Conservation (phyloP, 2,888 invertebrate genomes). For the Drosophila affinis region DNA sequence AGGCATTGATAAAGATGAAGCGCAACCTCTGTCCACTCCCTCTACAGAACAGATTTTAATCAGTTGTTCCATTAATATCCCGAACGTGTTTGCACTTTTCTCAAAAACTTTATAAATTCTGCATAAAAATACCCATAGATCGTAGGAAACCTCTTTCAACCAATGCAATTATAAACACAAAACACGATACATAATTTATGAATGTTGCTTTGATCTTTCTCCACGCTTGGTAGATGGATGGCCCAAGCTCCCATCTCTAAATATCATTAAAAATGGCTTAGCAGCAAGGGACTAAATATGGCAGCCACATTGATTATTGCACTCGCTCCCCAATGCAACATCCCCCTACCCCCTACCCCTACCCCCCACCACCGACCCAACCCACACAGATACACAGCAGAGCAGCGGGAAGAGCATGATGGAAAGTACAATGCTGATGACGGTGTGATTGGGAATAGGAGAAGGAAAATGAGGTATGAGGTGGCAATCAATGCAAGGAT, state of each 20-base stretch:
- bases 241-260: conserved; percentile 31
- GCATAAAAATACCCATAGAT: no score
- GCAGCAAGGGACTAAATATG: conserved; percentile 46
- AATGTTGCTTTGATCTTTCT: no score
- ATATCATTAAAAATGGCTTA: conserved; percentile 54
- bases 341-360: not conserved
- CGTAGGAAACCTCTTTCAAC: no score
- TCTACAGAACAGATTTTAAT: no score
- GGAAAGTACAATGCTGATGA: conserved; percentile 13
- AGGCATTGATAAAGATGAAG: no score
- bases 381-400: not conserved
- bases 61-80: no score
- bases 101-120: no score
- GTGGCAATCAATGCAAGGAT: conserved; percentile 53
- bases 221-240: not conserved
- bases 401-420: conserved; percentile 9
- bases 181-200: not conserved
- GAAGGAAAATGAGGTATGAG: conserved; percentile 17
- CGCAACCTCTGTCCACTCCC: no score
- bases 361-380: not conserved
- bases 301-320: conserved; percentile 44
- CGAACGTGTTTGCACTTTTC: no score
- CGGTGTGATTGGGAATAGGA: conserved; percentile 34
- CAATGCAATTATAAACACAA: not conserved
- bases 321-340: conserved; percentile 21